Evolutionary conservation across 2,113 vertebrate species (phyloP).

Genomic region (Pachyramphus minor): DNA sequence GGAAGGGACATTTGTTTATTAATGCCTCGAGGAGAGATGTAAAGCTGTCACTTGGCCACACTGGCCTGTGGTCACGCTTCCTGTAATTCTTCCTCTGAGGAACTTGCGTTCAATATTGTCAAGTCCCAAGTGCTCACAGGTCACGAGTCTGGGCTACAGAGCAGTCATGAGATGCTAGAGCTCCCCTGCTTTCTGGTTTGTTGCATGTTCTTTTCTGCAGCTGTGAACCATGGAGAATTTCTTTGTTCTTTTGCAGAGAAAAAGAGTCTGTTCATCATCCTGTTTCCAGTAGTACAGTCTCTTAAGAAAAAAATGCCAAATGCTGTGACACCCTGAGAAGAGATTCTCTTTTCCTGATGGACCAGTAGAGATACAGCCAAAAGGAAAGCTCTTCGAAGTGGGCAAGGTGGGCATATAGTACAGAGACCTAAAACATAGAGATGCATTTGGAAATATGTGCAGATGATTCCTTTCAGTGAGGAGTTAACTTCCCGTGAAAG

Average conservation of each 20-base stretch:
- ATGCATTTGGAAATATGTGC: neutral
- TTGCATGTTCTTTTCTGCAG: neutral
- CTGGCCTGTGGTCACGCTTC: neutral
- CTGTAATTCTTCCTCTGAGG: neutral
- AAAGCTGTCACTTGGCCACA: neutral
- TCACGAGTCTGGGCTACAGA: neutral
- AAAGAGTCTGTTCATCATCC: neutral
- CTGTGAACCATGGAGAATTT: neutral
- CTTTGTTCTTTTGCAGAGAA: neutral
- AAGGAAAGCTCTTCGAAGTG: neutral
- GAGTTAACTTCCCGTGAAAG: neutral
- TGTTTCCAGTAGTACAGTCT: neutral
- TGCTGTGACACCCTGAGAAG: neutral
- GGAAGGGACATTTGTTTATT: neutral
- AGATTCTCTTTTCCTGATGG: neutral
- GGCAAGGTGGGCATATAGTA: neutral
- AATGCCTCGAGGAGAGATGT: neutral
- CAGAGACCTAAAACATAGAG: neutral
- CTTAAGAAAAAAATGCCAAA: neutral
- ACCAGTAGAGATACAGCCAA: neutral
- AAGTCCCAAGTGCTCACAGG: neutral
- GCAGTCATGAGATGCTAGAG: neutral
- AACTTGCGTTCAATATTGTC: neutral
- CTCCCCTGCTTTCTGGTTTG: neutral
- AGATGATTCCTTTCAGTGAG: neutral